These are phyloP conservation scores for Crotalus helleri DNA, from an alignment of 2,113 vertebrate genomes.

Conservation along the genomic window DNA sequence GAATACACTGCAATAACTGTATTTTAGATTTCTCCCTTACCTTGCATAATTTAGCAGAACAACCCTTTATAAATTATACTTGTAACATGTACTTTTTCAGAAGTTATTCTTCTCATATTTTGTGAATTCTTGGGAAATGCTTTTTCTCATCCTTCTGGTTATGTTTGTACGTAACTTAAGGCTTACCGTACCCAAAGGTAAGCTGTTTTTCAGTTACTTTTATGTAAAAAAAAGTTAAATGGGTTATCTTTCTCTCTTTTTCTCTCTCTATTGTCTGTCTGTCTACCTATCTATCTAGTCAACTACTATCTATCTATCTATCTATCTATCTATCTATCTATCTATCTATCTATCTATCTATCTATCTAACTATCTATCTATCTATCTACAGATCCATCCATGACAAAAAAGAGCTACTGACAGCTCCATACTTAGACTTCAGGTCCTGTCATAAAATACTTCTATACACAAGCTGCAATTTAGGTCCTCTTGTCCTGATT, in stretches of 20 bases:
- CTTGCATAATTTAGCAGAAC: conserved; percentile 54
- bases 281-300: no score
- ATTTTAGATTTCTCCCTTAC: conserved; percentile 53
- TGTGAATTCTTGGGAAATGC: neutral
- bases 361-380: no score
- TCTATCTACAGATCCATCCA: neutral
- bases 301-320: neutral
- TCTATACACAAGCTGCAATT: neutral
- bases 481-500: neutral
- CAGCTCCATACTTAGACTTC: neutral
- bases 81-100: conserved; percentile 45
- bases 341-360: no score
- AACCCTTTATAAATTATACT: conserved; percentile 44
- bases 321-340: no score
- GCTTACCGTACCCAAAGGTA: neutral
- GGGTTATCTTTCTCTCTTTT: neutral
- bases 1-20: conserved; percentile 59
- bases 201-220: neutral
- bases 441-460: neutral
- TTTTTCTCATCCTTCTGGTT: neutral
- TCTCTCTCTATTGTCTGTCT: neutral
- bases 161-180: neutral
- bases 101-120: neutral
- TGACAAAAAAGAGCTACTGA: neutral
- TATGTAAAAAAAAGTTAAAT: neutral